These are phyloP conservation scores for Autographa gamma DNA, from an alignment of 2,888 invertebrate genomes.

Conservation along the genomic window DNA sequence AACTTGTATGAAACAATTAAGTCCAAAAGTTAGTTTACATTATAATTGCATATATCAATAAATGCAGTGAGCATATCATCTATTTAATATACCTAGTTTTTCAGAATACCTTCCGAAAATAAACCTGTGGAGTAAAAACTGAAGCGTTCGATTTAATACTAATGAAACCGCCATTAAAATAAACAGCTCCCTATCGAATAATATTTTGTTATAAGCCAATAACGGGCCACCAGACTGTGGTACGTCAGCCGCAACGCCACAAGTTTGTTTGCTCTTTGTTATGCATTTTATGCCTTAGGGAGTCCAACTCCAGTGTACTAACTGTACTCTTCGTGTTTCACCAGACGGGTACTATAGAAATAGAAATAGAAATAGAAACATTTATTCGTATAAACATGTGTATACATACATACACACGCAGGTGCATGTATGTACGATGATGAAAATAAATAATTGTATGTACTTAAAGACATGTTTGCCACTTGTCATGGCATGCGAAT, in stretches of 20 bases:
- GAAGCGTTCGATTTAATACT: neutral
- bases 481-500: no score
- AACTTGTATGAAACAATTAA: no score
- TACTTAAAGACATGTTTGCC: no score
- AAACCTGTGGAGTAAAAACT: neutral
- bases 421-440: no score
- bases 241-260: conserved; percentile 48
- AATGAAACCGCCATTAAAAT: neutral
- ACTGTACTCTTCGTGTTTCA: conserved; percentile 45
- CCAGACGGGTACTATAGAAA: conserved; percentile 54
- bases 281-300: conserved; percentile 63
- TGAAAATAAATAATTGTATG: no score
- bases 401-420: no score
- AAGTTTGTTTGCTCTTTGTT: conserved; percentile 55
- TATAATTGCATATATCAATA: neutral
- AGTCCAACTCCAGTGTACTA: conserved; percentile 47
- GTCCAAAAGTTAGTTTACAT: no score
- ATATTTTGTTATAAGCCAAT: conserved; percentile 43
- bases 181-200: conserved; percentile 31
- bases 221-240: conserved; percentile 37
- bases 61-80: neutral
- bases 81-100: neutral
- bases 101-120: neutral
- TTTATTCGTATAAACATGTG: no score
- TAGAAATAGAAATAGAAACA: no score